Evolutionary conservation across 2,888 invertebrate species (phyloP).

Genomic region (Adelognathus sp.): DNA sequence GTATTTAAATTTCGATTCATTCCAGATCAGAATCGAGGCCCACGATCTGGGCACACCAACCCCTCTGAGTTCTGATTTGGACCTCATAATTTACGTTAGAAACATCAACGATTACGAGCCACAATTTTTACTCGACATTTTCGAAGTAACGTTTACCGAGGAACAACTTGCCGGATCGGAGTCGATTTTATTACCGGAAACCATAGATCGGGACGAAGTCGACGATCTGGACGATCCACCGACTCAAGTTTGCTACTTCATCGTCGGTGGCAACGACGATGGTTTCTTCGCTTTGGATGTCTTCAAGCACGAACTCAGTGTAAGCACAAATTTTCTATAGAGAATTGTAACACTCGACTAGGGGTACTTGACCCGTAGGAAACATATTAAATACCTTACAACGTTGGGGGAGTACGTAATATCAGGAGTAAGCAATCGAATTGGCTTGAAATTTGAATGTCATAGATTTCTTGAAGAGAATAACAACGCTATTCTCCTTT

Average conservation of each 20-base stretch:
- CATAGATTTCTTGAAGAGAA: not conserved
- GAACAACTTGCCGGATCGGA: conserved; percentile 86
- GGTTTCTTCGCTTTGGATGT: conserved; percentile 88
- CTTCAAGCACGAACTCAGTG: conserved; percentile 87
- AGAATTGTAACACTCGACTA: not conserved
- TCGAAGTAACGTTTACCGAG: conserved; percentile 87
- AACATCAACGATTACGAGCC: conserved; percentile 95
- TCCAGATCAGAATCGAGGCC: conserved; percentile 93
- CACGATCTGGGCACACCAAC: conserved; percentile 94
- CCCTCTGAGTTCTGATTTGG: conserved; percentile 92
- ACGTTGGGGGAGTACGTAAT: too few relatives aligned
- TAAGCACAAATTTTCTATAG: conserved; percentile 76
- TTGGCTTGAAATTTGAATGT: not conserved
- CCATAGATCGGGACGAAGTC: conserved; percentile 92
- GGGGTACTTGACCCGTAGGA: not conserved
- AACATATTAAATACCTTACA: not conserved
- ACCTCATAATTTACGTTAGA: conserved; percentile 92
- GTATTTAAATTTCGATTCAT: too few relatives aligned
- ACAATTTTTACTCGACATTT: conserved; percentile 89
- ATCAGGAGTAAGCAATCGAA: too few relatives aligned
- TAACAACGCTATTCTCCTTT: not conserved
- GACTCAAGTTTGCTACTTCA: conserved; percentile 95
- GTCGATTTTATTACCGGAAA: conserved; percentile 87
- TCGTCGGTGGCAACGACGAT: conserved; percentile 92
- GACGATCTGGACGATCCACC: conserved; percentile 92